A percentile compares a stretch with the other conserved stretches of the same genome.
phyloP scores from a whole-genome alignment of 2,113 vertebrate species.

The Phyllostomus hastatus region DNA sequence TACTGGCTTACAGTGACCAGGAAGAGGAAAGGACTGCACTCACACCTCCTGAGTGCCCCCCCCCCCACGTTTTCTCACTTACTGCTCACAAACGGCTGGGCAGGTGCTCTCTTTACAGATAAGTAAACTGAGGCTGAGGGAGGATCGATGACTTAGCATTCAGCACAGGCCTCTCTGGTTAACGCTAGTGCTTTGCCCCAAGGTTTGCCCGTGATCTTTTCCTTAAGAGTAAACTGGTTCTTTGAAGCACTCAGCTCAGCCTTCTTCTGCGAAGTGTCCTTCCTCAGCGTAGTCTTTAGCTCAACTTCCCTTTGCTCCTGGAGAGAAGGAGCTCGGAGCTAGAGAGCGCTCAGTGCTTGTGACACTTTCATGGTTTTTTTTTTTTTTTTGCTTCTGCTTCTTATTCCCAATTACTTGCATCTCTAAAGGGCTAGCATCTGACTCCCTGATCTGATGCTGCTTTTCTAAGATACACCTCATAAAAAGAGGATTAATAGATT shows the following conservation, averaged over 20 bases:
- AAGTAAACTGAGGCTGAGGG: not conserved
- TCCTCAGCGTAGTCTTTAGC: not conserved
- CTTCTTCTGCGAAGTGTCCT: not conserved
- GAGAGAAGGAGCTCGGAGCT: not conserved
- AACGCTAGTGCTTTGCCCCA: not conserved
- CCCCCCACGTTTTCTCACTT: not conserved
- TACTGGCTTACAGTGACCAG: not conserved
- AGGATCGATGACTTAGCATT: accelerated
- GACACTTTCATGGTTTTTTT: not conserved
- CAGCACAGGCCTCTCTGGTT: not conserved
- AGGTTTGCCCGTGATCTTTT: not conserved
- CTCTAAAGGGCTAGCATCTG: not conserved
- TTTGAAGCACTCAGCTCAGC: not conserved
- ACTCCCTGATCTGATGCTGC: not conserved
- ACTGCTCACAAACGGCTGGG: not conserved
- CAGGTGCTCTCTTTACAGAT: not conserved
- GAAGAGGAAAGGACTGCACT: not conserved
- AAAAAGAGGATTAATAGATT: not conserved
- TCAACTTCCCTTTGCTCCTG: not conserved
- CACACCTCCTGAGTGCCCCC: not conserved
- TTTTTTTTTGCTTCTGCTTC: not conserved
- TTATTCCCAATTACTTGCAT: not conserved
- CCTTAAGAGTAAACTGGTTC: not conserved
- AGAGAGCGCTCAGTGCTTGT: not conserved
- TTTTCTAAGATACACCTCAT: not conserved